Base-by-base conservation (phyloP, 2,888 invertebrate genomes). In the Clivina fossor region DNA sequence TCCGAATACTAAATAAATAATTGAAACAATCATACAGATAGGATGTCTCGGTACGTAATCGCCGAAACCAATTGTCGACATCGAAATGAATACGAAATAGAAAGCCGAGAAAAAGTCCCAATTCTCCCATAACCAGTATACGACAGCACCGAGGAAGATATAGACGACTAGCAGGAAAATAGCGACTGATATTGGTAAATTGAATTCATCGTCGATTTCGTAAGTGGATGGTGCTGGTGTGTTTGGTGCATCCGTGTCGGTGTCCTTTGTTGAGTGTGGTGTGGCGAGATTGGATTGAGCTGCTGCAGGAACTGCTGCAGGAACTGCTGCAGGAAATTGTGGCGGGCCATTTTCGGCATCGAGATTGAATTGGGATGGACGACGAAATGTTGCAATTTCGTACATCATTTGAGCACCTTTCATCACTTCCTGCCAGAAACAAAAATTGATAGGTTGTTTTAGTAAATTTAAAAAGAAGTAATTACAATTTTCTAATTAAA, bases 31-130 rank as follows among this genome's bases (percentile, higher is more conserved):
- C 85, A 97, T 92, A 65, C 82, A 84, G 62, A 84, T 79, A 1
- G 94, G 93, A 74, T 93, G 89, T 71, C 88, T 81, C 1, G 95
- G 95, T 0, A 94, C 90, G 59, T 88, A 80, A 75, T 96, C 95
- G 2, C 95, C 95, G 64, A 96, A 90, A n/a, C 97, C 97, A 56
- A 98, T 95, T 1, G 97, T 98, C 1, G 93, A 92, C 85, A 96
- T 90, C 0, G 95, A 94, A 64, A 97, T 91, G 71, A 97, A 97
- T 3, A 97, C 92, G 71, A 97, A 98, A 73, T 98, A 98, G 71
- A 98, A 93, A 0, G 96, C 86, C 57, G 93, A 90, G 66, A 95
- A 88, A 72, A 93, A 90, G n/a, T 81, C 80, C 97, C 97, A 98
- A 0, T 80, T 76, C 71, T 90, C 91, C 81, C 86, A 85, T 11